Base-by-base conservation (phyloP, 1,140 invertebrate species). In the Gonioctena quinquepunctata region DNA sequence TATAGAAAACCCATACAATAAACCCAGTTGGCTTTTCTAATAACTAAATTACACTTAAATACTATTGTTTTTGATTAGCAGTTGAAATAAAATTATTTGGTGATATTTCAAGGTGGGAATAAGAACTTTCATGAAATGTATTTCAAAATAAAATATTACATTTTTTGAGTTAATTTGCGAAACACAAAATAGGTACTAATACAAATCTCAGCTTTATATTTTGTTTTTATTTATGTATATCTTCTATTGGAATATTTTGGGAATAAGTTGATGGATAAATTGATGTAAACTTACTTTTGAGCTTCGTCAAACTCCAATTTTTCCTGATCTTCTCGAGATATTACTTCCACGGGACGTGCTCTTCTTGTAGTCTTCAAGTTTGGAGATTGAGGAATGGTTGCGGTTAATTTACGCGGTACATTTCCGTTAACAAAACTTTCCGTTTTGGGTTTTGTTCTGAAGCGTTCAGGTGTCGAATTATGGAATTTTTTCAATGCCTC, bases 401-500 rank as follows among this genome's bases (percentile, higher is more conserved):
- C 61, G 70, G 75, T 75, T 0, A 76, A 70, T 66, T 80, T 79
- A 28, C 50, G 11, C 50, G 50, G 21, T 2, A 48, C 19, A 27
- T 19, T 57, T 57, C 27, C 33, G 8, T 13, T 52, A 6, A 42
- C 8, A 1, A 42, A 42, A 42, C 69, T 56, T 6, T 78, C 25
- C 3, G 48, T 23, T 5, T 62, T 76, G 3, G 75, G 70, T 48
- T 79, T 83, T 0, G 79, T 78, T 26, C 78, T 79, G 48, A 86
- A 87, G 27, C 85, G 76, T 28, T 82, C 74, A 0, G 86, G 86
- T 4, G 85, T 86, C 0, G 69, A 72, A n/a, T 67, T 77, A 25
- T 87, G 85, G 16, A 84, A 87, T 49, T 83, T 83, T 0, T 74
- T 77, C 2, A 86, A 72, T 0, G 82, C 81, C 67, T 87, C 85